These are phyloP conservation scores for Frieseomelitta varia DNA, from an alignment of 1,140 invertebrate species.

Conservation along the genomic window DNA sequence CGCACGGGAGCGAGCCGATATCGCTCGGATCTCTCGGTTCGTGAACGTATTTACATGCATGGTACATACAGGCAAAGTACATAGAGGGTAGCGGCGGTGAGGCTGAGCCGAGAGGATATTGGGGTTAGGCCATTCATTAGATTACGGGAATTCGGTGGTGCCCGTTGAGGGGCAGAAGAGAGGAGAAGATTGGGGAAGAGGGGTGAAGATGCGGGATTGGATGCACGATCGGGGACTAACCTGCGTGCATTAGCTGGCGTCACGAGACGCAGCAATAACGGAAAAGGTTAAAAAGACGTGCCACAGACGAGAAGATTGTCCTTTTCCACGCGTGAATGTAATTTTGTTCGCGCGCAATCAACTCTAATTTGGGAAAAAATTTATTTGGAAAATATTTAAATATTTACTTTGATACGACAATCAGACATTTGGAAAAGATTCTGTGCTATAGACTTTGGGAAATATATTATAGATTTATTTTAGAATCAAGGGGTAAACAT, in stretches of 20 bases:
- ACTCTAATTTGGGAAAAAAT: not conserved
- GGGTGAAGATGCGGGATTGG: slow-evolving; percentile 50
- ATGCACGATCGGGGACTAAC: slow-evolving; percentile 68
- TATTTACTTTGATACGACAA: not conserved
- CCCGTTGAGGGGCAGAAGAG: slow-evolving; percentile 53
- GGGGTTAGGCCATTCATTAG: slow-evolving; percentile 79
- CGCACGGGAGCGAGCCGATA: slow-evolving; percentile 37
- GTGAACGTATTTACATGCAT: slow-evolving; percentile 61
- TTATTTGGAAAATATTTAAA: not conserved
- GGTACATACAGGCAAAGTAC: slow-evolving; percentile 55
- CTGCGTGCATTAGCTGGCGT: slow-evolving; percentile 60
- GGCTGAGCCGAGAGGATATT: slow-evolving; percentile 74
- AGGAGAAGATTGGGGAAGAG: slow-evolving; percentile 51
- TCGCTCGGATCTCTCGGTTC: slow-evolving; percentile 29
- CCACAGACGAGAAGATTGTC: slow-evolving; percentile 7
- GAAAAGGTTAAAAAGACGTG: slow-evolving; percentile 69
- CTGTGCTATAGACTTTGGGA: not conserved
- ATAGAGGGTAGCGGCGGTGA: slow-evolving; percentile 62
- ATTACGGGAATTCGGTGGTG: slow-evolving; percentile 78
- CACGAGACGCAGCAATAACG: slow-evolving; percentile 62
- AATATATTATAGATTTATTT: not conserved
- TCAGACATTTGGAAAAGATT: not conserved
- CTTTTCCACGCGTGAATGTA: not conserved
- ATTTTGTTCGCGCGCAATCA: not conserved
- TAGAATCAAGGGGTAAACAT: no score